Base-by-base conservation (phyloP, 2,888 invertebrate genomes). In the Mallateleia sp. region DNA sequence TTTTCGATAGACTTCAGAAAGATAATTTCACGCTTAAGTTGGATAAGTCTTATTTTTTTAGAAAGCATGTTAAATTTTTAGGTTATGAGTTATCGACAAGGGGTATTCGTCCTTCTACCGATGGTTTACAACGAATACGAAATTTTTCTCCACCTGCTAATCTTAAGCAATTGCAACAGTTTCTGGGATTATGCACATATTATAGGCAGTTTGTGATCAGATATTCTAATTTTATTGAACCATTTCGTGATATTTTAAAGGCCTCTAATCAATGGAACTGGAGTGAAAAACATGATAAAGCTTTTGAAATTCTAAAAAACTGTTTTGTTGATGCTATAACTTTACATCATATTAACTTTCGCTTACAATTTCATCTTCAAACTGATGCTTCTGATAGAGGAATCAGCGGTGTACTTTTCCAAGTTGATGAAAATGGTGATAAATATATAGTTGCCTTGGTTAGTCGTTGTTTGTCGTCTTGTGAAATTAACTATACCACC, bases 401-500 rank as follows among this genome's bases (percentile, higher is more conserved):
- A 18, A 50, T 50, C 2, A 18, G 50, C 18, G 50, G 50, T 4
- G 18, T 50, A 18, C 45, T 38, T 8, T 74, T 38, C 50, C 74
- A 67, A 52, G 14, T 22, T 9, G 67, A 74, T 50, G 20, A 50
- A 1, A 50, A 82, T 2, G 67, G 60, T 9, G 3, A 74, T 60
- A 24, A 45, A 2, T 28, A 66, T 25, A 75, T 82, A 1, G 50
- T 82, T 5, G 38, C 82, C 5, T 32, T 82, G 2, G 64, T 47
- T 3, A 82, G 60, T 56, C 52, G 64, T 5, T 77, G 74, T 38
- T 25, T 64, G 14, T 15, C 34, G 14, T 0, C 5, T 8, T 6
- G 28, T 28, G 62, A 75, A 62, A 15, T 42, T 4, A 24, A 34
- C 20, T 75, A 62, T 47, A 75, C 62, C n/a, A 82, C 75, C 15